Evolutionary conservation across 2,888 invertebrate genomes (phyloP), one percentile per base, ranked within the genome.

Genomic region (Orthosia gothica): DNA sequence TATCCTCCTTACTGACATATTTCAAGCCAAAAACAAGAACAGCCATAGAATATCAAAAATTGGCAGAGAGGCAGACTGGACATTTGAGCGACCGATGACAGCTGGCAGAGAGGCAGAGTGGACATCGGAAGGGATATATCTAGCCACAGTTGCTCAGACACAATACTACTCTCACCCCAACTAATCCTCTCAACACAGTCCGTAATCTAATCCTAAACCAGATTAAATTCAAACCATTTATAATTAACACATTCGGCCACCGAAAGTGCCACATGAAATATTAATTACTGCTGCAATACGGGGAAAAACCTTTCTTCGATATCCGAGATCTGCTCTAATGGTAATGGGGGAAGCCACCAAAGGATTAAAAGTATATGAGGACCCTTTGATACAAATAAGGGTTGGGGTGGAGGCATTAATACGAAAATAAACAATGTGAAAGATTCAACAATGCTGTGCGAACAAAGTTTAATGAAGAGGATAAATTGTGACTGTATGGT

Each of bases 351-450:
- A 85, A 89, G 83, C 89, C 86, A 79, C 85, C 73, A 87, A 85
- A 88, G 90, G 89, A 89, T 91, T 89, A 90, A 90, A 90, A 88
- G 86, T 88, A 83, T 88, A 86, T 83, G 76, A 83, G 79, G 74
- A 69, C 76, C 83, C 76, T 76, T 82, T 71, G 75, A 88, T 80
- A 88, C 85, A 88, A 88, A 55, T 88, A 86, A 83, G 81, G 87
- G 86, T 76, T 45, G 61, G 76, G 71, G 67, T 71, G 74, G 55
- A 81, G 82, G 3, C 26, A 26, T 1, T 86, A 87, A 79, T 83
- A 85, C 68, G 73, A 86, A 85, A 86, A 85, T 85, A 89, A 84
- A 90, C 85, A 89, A 79, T 83, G 83, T 83, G 77, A 83, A 84
- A 84, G 79, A 84, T 84, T 77, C 74, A 82, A 86, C 77, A 84